Evolutionary conservation across 2,888 invertebrate genomes (phyloP), one percentile per base, ranked within the genome.

Genomic region (Encarsia formosa): DNA sequence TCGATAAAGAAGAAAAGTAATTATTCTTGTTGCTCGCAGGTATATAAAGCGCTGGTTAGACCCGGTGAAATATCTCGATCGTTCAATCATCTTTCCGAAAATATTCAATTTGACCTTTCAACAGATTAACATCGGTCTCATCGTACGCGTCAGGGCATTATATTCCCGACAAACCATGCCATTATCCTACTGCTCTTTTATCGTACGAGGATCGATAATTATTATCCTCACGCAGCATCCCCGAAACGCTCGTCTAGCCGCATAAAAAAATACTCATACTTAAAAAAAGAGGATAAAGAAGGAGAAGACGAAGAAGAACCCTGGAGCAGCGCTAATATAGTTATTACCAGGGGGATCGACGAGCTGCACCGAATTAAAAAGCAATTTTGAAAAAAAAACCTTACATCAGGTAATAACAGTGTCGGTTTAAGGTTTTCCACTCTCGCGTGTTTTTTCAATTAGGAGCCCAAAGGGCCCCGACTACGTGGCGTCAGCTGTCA

Each of bases 311-410:
- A 2, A 20, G 11, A 18, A 2, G 16, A n/a, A n/a, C 65, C 4
- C 34, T 35, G 64, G 66, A 67, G 63, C 63, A 57, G 61, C 26
- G 44, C 58, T 73, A 73, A 73, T 73, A 73, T 73, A 73, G 73
- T 73, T 73, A 73, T 73, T 73, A 73, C 67, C 64, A 43, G 5
- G 9, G 15, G 24, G 24, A 22, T 8, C 23, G 20, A 67, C 32
- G 5, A 39, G 65, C 64, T 65, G 65, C 70, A 68, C 65, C 61
- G 66, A 66, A 73, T 73, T 73, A 73, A 73, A 71, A 73, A 73
- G 70, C 73, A 73, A 73, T 73, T 73, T 73, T 71, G 65, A 70
- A 73, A 71, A 71, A 15, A 11, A 68, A 68, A 65, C 67, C 66
- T 65, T 67, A 61, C 59, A 61, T 60, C 58, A 26, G 65, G 63